phyloP scores from a whole-genome alignment of 1,140 invertebrate species.

The Brachionus angularis region DNA sequence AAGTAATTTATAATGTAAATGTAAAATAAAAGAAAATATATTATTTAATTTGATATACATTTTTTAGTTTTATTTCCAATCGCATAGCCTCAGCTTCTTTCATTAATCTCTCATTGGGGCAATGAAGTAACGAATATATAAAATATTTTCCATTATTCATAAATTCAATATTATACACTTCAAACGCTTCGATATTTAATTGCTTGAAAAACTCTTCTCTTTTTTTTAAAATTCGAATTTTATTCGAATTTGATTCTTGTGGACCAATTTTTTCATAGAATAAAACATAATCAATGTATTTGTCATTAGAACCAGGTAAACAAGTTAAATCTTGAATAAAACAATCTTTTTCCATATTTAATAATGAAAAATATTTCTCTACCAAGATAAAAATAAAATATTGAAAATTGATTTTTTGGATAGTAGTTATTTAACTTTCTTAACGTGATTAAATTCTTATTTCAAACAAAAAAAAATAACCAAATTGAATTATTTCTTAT shows the following conservation, averaged over 20 bases:
- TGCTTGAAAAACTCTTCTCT: constrained; percentile 45
- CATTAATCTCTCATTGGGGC: constrained; percentile 52
- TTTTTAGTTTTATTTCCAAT: constrained; percentile 54
- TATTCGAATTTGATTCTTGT: not conserved
- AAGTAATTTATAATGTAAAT: too few species aligned
- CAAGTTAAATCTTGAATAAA: not conserved
- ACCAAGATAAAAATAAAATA: too few species aligned
- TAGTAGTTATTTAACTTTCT: too few species aligned
- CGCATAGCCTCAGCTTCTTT: constrained; percentile 53
- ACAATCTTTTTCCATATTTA: not conserved
- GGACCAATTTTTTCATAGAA: not conserved
- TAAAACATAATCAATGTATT: not conserved
- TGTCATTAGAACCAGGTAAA: not conserved
- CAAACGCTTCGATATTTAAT: constrained; percentile 47
- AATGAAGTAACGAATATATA: constrained; percentile 52
- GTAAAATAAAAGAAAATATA: too few species aligned
- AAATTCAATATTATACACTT: constrained; percentile 45
- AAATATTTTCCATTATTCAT: constrained; percentile 46
- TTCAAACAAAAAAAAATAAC: too few species aligned
- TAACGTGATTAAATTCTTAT: too few species aligned
- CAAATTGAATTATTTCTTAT: too few species aligned
- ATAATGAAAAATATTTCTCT: too few species aligned
- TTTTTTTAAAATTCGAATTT: not conserved
- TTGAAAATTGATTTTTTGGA: too few species aligned
- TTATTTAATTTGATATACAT: constrained; percentile 47